phyloP scores from a whole-genome alignment of 1,140 invertebrate genomes.

The Heliconius congener region DNA sequence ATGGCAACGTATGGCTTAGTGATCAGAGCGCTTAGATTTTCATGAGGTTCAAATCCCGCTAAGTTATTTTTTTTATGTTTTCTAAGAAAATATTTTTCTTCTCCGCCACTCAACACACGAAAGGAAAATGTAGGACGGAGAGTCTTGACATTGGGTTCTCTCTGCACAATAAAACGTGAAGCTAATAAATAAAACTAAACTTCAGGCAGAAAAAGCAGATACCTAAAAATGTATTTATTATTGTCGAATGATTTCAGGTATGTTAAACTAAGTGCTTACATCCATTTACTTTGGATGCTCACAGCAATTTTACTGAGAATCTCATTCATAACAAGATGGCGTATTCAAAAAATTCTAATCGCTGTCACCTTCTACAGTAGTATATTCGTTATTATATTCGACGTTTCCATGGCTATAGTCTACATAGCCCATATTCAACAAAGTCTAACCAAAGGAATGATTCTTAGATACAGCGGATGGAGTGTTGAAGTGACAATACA shows the following conservation, averaged over 20 bases:
- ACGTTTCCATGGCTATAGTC: slow-evolving; percentile 66
- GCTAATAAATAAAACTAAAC: no score
- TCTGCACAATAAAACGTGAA: neutral
- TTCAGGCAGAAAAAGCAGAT: no score
- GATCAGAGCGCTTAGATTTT: no score
- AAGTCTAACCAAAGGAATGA: slow-evolving; percentile 68
- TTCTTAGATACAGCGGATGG: slow-evolving; percentile 70
- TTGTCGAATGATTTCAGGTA: slow-evolving; percentile 50
- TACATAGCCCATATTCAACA: slow-evolving; percentile 69
- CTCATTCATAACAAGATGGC: slow-evolving; percentile 36
- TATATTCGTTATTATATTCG: slow-evolving; percentile 53
- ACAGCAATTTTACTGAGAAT: slow-evolving; percentile 44
- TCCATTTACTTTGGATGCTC: slow-evolving; percentile 61
- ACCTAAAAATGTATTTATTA: neutral
- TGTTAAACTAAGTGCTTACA: slow-evolving; percentile 49
- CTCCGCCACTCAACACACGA: no score
- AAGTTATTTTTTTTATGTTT: no score
- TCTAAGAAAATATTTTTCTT: no score
- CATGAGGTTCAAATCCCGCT: no score
- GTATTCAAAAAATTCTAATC: slow-evolving; percentile 47
- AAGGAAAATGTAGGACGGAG: neutral
- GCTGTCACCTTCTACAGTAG: slow-evolving; percentile 47
- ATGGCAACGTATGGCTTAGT: no score
- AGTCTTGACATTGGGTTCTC: neutral
- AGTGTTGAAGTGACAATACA: slow-evolving; percentile 54